These are phyloP conservation scores for Villa cingulata DNA, from an alignment of 2,888 invertebrate species.

Conservation along the genomic window DNA sequence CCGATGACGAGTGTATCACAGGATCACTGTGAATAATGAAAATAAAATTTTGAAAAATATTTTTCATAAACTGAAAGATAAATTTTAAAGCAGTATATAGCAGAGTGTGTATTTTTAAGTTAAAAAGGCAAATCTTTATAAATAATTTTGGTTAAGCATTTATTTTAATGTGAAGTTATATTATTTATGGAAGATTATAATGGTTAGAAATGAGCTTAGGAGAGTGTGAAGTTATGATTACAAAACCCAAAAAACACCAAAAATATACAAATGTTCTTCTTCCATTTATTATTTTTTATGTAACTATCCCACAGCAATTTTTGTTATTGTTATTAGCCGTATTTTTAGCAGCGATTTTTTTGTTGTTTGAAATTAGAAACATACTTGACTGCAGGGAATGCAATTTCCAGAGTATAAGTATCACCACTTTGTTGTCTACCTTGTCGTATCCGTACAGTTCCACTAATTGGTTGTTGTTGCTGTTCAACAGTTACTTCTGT, in stretches of 20 bases:
- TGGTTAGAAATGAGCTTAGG: no score
- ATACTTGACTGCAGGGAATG: constrained; percentile 88
- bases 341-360: not conserved
- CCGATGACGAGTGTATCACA: constrained; percentile 71
- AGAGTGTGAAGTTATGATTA: no score
- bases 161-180: no score
- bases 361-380: constrained; percentile 24
- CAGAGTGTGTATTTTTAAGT: no score
- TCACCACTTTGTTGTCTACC: constrained; percentile 71
- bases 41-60: not conserved
- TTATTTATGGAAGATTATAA: no score
- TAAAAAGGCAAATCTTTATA: no score
- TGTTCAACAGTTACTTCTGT: constrained; percentile 16
- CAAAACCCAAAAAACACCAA: no score
- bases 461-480: not conserved
- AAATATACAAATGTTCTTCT: no score
- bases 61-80: not conserved
- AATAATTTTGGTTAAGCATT: no score
- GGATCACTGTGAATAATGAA: constrained; percentile 54
- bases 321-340: not conserved
- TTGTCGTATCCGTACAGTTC: constrained; percentile 43
- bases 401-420: constrained; percentile 81
- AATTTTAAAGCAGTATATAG: not conserved
- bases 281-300: no score
- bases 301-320: no score